These are phyloP conservation scores for Laticauda laticaudata DNA, from an alignment of 2,113 vertebrate species.

Conservation along the genomic window DNA sequence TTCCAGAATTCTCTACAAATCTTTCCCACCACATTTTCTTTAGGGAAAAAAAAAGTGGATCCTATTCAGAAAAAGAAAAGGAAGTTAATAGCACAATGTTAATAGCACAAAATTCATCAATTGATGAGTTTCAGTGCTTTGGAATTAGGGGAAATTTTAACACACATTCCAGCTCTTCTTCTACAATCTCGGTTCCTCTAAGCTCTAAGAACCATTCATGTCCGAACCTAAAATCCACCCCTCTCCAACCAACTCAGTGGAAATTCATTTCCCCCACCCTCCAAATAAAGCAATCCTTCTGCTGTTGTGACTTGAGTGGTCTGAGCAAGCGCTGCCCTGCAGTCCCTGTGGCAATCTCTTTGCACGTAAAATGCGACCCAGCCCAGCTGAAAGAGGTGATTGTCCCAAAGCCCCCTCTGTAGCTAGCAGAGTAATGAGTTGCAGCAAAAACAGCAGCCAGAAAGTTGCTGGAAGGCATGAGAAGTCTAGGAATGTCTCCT, in stretches of 20 bases:
- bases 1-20: neutral
- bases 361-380: slow-evolving; percentile 12
- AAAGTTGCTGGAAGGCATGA: slow-evolving; percentile 34
- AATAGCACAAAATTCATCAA: neutral
- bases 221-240: neutral
- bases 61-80: neutral
- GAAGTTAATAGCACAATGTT: neutral
- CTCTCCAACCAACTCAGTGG: neutral
- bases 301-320: neutral
- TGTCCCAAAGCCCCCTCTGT: slow-evolving; percentile 5
- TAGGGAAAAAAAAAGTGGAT: neutral
- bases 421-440: slow-evolving; percentile 17
- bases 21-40: neutral
- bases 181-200: too few species aligned
- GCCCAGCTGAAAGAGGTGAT: slow-evolving; percentile 29
- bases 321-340: neutral
- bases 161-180: too few species aligned
- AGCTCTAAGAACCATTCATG: neutral
- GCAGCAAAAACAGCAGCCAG: slow-evolving; percentile 21
- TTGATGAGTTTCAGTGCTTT: neutral
- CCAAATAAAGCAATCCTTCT: neutral
- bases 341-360: slow-evolving; percentile 3
- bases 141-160: too few species aligned
- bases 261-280: neutral
- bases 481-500: slow-evolving; percentile 29